Evolutionary conservation across 2,888 invertebrate species (phyloP), one percentile per base, ranked within the genome.

Genomic region (Eupeodes latifasciatus): DNA sequence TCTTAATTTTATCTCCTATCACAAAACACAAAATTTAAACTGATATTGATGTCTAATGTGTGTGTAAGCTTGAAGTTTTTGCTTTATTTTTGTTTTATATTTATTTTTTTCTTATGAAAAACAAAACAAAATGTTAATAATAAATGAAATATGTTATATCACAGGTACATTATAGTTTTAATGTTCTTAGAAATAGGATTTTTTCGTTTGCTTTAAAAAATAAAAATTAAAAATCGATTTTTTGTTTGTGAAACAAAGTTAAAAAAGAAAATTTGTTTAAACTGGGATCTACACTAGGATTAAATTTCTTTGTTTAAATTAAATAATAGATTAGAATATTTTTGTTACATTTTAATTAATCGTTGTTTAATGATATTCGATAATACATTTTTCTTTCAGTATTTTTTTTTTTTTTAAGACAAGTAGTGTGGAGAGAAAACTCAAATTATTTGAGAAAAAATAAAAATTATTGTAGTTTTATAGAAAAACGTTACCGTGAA

Each of bases 141-240:
- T 89, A 89, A 91, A 91, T 91, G 89, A 91, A 91, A 90, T 91
- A 91, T 91, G 91, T 92, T 91, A 92, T 93, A 93, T 93, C 93
- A 93, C 93, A 93, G 93, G 93, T 93, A 93, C 93, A 93, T 93
- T 92, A 91, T 92, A 92, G 90, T 90, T 91, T 87, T 90, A 89
- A 84, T 89, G 84, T 86, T 85, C 90, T 91, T 91, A 90, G 90
- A 90, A 85, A 75, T 87, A 81, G 90, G 87, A 81, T 72, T 69
- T 64, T 69, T 77, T 44, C 51, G 69, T 64, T 76, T 72, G 44
- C 19, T 34, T 67, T 10, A 59, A 12, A 57, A 53, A 90, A 76
- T 81, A 71, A 61, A 27, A 61, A 66, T 40, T 7, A 67, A 49
- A 69, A 69, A 62, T 69, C 51, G 34, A 76, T 59, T 64, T 81